Base-by-base conservation (phyloP, 2,113 vertebrate genomes). In the Galemys pyrenaicus region DNA sequence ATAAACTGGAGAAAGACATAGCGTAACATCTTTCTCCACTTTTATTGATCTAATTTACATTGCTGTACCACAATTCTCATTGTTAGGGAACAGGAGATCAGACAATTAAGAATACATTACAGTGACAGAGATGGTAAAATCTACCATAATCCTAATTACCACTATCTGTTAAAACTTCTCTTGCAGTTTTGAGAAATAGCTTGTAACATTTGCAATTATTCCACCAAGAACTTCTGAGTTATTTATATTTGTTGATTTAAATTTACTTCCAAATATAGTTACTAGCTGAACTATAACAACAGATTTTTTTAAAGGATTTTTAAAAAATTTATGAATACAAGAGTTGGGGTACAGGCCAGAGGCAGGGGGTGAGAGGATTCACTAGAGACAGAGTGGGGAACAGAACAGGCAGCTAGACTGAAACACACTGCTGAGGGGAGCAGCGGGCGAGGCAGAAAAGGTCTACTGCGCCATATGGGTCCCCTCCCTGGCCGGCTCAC, bases 191-290 rank as follows among this genome's bases (percentile, higher is more conserved):
- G 77, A 56, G 41, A 67, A 49, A 70, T 13, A 90, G 75, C 37
- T 89, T 28, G 65, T 58, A 97, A 83, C 87, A 95, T 87, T 96
- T 97, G 92, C 86, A 94, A 95, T 95, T 96, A 97, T 94, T 95
- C 94, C 96, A 95, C 94, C 96, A 95, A 97, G 94, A 95, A 95
- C 8, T 22, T 73, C 64, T 90, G 95, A 95, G 95, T 92, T n/a
- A 77, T 95, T 97, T 97, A 97, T 97, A 98, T 98, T 97, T 98
- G 94, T 91, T 93, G 77, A 97, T 96, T 98, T 97, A 89, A 98
- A 98, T 97, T 98, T 97, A 97, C 86, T 93, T 98, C 98, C 98
- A 98, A 98, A 98, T 98, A 98, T 98, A 99, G 98, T 95, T 26
- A 54, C 93, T 96, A 96, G 97, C 93, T 98, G 98, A 99, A 98